Base-by-base conservation (phyloP, 2,113 vertebrate species). In the Garra rufa region DNA sequence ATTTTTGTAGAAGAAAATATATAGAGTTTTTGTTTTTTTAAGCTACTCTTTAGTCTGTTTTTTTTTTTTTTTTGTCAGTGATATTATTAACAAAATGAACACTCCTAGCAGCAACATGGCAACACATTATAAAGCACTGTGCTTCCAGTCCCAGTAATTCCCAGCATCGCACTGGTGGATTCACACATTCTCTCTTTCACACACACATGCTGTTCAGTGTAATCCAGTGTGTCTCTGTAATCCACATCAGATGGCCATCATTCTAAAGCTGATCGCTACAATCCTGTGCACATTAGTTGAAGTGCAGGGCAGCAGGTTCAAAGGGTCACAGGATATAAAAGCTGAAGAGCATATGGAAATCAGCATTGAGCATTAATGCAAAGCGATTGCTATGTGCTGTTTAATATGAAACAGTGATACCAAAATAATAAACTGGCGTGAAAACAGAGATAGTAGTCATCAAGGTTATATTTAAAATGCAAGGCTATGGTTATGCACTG, bases 211-310 rank as follows among this genome's bases (percentile, higher is more conserved):
- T 67, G 28, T 74, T 46, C n/a, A 48, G 71, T 75, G 71, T 30
- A 75, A 75, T 50, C 44, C 71, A 74, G 41, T 3, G 2, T 74
- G 44, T 48, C 71, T 74, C 13, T 48, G 71, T 74, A 46, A 74
- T 74, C 71, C 71, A 7, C 38, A 71, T 71, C 69, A 24, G 71
- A 74, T 48, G 44, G 24, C 43, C 63, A 67, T 67, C 63, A 34
- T 19, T 67, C 63, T 67, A 67, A 67, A 67, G 63, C 63, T 67
- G 63, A 67, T 67, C 28, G 34, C 15, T 34, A 34, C 63, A 67
- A 67, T 67, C 63, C 63, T 17, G 15, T 67, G 30, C 63, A 67
- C 63, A 67, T 67, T 67, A 34, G 28, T 67, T 19, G 17, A 67
- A 67, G 63, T 67, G 63, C 63, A 34, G 63, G 63, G 30, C 63